phyloP scores from a whole-genome alignment of 2,888 invertebrate species.

The Acanthacorydalis orientalis region DNA sequence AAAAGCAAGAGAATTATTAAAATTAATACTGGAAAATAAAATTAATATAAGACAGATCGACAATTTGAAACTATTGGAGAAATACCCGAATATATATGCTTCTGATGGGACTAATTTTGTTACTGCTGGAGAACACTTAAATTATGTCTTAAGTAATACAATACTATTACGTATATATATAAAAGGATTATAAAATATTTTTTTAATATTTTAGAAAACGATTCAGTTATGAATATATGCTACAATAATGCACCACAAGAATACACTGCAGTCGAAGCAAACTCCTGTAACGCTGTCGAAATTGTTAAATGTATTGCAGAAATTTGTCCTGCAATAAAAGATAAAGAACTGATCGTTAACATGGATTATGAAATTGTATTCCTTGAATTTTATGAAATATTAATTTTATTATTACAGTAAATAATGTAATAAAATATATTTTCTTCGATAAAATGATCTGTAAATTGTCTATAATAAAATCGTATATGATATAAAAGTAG shows the following conservation, averaged over 20 bases:
- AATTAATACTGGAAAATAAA: not conserved
- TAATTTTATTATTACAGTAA: conserved; percentile 19
- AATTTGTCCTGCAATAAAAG: conserved; percentile 31
- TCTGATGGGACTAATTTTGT: conserved; percentile 15
- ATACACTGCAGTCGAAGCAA: conserved; percentile 10
- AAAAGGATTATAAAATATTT: not conserved
- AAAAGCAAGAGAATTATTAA: conserved; percentile 25
- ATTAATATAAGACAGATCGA: not conserved
- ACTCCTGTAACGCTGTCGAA: conserved; percentile 14
- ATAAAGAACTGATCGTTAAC: conserved; percentile 24
- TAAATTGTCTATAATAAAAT: too few species aligned
- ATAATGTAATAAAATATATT: too few species aligned
- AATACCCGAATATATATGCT: conserved; percentile 12
- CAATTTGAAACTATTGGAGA: not conserved
- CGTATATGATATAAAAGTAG: too few species aligned
- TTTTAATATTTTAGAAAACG: not conserved
- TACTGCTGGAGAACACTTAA: conserved; percentile 15
- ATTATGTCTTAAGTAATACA: conserved; percentile 14
- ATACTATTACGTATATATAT: too few species aligned
- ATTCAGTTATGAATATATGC: conserved; percentile 2
- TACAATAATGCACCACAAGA: not conserved
- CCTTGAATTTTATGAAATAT: conserved; percentile 41
- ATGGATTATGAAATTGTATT: conserved; percentile 36
- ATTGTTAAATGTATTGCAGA: conserved; percentile 18
- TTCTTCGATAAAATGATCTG: too few species aligned